These are phyloP conservation scores for Metridium senile DNA, from an alignment of 92 coral and sea anemone genomes.

Conservation along the genomic window DNA sequence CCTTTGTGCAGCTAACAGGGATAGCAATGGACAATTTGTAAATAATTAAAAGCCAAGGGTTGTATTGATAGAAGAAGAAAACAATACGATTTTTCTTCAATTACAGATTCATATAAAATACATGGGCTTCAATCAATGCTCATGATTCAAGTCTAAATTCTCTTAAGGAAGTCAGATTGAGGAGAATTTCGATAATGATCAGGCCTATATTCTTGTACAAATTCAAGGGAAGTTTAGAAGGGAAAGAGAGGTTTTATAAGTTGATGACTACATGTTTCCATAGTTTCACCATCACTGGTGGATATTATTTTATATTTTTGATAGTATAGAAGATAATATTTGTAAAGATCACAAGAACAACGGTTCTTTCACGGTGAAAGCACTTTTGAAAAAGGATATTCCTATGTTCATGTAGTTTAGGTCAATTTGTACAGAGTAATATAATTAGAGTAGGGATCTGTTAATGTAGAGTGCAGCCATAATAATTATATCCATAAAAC, in stretches of 20 bases:
- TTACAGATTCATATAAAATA: no score
- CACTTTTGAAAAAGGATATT: not conserved
- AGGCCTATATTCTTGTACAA: not conserved
- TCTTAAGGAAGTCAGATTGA: not conserved
- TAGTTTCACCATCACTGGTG: not conserved
- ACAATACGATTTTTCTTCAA: no score
- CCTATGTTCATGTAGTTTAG: not conserved
- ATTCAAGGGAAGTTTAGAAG: not conserved
- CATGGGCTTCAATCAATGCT: not conserved
- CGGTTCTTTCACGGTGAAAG: not conserved
- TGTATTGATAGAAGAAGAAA: not conserved
- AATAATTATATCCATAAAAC: no score
- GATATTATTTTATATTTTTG: constrained; percentile 20
- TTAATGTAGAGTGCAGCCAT: not conserved
- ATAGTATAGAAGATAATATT: not conserved
- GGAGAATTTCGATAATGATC: constrained; percentile 2
- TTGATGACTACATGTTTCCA: not conserved
- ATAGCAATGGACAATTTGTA: not conserved
- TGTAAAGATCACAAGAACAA: not conserved
- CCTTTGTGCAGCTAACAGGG: constrained; percentile 8
- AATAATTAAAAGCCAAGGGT: constrained; percentile 15
- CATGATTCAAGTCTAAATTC: not conserved
- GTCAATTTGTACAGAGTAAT: not conserved
- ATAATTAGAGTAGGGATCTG: not conserved
- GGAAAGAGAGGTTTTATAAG: not conserved